Evolutionary conservation across 2,797 vertebrate species (phyloP), one percentile per base, ranked within the genome.

Genomic region (Cirrhinus molitorella): DNA sequence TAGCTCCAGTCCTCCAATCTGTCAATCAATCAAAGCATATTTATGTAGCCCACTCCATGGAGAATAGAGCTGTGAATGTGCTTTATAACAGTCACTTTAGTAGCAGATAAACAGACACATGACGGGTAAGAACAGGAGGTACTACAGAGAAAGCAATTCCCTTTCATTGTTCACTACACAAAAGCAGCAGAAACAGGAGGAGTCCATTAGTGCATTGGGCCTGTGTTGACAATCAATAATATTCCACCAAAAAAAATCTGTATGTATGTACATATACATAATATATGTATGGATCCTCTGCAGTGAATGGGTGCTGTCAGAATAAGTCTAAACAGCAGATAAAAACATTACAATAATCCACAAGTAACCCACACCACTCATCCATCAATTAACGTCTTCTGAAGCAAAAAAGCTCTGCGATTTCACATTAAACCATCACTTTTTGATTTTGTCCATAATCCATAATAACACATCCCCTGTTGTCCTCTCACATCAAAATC

Each of bases 1-100:
- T 34, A 74, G 5, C 61, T 53, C 17, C 23, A 9, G 37, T 66
- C 47, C 72, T n/a, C 49, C 34, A 47, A 78, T 31, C 74, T 76
- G 72, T 68, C 72, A 55, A 31, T 83, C 81, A 76, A 66, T 83
- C 81, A 68, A 25, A 57, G 81, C 13, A 59, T 45, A 59, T 68
- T 73, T 53, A 25, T 65, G 70, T 40, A 66, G 59, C n/a, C 47
- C 47, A 40, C 59, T 65, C 61, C 40, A 43, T 55, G 57, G 25
- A 63, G 43, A 73, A 34, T 47, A 40, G 28, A 73, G 55, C 21
- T 16, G 43, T 49, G 40, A 81, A 40, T 63, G 51, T 51, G 49
- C n/a, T 80, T 70, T 25, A 55, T 59, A 40, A 57, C 47, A 68
- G 65, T 31, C 25, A 21, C 59, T 78, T 78, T 49, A 55, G 28